phyloP scores from a whole-genome alignment of 2,888 invertebrate genomes.

The Dryococelus australis region DNA sequence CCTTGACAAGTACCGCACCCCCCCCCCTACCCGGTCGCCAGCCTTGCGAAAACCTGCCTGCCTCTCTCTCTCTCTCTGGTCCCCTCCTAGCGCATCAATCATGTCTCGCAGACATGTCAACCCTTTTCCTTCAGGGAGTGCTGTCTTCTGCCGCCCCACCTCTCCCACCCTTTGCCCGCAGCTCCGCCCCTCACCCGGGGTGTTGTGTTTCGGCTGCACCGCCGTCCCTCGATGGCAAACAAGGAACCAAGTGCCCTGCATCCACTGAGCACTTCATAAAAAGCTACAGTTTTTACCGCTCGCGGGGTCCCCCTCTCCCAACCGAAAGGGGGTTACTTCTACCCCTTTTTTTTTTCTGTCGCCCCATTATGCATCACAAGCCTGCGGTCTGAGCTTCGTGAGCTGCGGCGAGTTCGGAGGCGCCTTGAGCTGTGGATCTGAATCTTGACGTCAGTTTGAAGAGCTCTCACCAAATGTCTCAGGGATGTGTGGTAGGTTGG shows the following conservation, averaged over 20 bases:
- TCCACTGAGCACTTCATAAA: not conserved
- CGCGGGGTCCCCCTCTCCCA: not conserved
- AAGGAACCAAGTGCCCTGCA: not conserved
- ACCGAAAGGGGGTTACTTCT: too few species aligned
- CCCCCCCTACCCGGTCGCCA: too few species aligned
- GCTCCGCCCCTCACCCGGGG: not conserved
- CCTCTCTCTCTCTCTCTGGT: not conserved
- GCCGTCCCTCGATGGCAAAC: not conserved
- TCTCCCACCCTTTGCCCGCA: not conserved
- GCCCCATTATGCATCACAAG: too few species aligned
- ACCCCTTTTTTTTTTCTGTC: too few species aligned
- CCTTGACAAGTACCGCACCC: not conserved
- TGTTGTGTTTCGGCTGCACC: not conserved
- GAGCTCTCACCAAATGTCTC: too few species aligned
- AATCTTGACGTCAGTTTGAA: too few species aligned
- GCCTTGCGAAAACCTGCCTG: not conserved
- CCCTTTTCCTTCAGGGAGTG: constrained; percentile 4
- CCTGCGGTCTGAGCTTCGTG: too few species aligned
- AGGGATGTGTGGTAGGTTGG: too few species aligned
- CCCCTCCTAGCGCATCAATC: constrained; percentile 5
- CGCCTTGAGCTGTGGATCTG: too few species aligned
- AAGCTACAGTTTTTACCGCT: not conserved
- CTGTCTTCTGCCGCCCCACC: not conserved
- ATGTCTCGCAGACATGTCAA: constrained; percentile 16
- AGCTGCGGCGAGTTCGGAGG: too few species aligned